Conservation (phyloP, 2,797 vertebrate species). For the Myiothlypis coronata region DNA sequence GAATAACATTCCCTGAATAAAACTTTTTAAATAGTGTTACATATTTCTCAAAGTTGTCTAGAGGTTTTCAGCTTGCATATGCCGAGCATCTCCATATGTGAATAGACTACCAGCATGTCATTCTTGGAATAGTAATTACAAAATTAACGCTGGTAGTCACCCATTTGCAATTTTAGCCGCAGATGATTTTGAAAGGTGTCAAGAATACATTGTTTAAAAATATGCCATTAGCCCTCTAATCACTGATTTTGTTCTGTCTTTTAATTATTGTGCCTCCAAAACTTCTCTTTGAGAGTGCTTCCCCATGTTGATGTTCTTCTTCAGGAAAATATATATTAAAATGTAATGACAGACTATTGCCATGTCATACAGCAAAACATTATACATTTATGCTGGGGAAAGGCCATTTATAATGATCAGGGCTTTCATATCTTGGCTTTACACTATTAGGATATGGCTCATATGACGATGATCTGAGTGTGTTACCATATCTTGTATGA, state of each 20-base stretch:
- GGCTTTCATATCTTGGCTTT: neutral
- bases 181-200: neutral
- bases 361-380: neutral
- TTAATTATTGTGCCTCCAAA: neutral
- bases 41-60: neutral
- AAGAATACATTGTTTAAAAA: neutral
- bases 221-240: neutral
- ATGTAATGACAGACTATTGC: neutral
- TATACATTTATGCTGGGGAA: neutral
- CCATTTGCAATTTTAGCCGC: neutral
- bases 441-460: neutral
- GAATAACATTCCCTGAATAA: neutral
- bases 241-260: neutral
- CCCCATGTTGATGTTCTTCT: neutral
- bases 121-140: neutral
- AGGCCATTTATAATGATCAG: neutral
- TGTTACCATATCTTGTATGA: neutral
- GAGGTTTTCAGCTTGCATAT: neutral
- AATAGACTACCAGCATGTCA: neutral
- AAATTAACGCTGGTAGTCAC: neutral
- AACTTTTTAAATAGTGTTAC: neutral
- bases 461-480: neutral
- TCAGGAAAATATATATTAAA: neutral
- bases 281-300: neutral
- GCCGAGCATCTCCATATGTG: neutral